Conservation (phyloP, 2,113 vertebrate species). For the Talpa occidentalis region DNA sequence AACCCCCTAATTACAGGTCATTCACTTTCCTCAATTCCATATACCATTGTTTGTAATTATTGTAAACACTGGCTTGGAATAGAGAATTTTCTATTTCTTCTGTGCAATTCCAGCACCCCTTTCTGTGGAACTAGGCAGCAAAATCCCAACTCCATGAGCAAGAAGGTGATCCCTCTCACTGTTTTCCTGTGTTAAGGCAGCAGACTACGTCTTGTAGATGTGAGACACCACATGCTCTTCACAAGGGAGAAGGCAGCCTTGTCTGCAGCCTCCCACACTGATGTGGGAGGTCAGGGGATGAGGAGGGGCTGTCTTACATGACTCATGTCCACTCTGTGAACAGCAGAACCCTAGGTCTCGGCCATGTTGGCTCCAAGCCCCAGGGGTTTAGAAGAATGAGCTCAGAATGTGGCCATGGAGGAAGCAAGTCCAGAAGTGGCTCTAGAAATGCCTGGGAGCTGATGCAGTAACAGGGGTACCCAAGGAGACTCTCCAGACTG, state of each 20-base stretch:
- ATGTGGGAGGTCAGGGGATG: background rate
- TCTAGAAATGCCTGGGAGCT: background rate
- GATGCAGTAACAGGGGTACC: background rate
- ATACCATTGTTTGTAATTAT: constrained; percentile 59
- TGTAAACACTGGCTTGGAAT: constrained; percentile 63
- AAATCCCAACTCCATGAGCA: background rate
- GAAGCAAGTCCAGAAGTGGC: background rate
- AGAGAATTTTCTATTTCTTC: background rate
- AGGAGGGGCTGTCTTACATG: background rate
- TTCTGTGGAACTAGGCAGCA: background rate
- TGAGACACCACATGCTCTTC: background rate
- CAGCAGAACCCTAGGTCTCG: background rate
- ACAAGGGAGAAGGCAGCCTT: background rate
- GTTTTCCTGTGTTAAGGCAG: background rate
- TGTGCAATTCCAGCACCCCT: background rate
- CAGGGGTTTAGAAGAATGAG: background rate
- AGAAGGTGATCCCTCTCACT: background rate
- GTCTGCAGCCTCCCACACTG: background rate
- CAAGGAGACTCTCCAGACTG: background rate
- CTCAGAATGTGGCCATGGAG: background rate
- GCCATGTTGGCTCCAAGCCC: background rate
- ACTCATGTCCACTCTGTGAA: background rate
- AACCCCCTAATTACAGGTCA: constrained; percentile 56
- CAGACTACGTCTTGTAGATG: background rate
- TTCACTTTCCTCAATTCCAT: constrained; percentile 63